Evolutionary conservation across 2,113 vertebrate species (phyloP).

Genomic region (Indicator maculatus): DNA sequence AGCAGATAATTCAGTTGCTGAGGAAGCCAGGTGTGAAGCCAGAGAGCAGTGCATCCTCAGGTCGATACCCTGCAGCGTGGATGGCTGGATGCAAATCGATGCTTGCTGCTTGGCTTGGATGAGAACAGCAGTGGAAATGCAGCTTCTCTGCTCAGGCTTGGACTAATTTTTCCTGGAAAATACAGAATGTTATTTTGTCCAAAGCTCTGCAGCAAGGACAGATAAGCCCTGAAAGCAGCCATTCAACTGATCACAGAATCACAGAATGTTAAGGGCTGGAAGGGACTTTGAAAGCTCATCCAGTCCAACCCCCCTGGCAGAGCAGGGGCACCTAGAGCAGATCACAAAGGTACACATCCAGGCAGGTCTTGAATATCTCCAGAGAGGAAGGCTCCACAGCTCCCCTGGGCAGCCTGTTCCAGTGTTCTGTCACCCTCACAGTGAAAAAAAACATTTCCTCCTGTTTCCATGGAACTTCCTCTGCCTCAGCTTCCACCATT

Average conservation of each 20-base stretch:
- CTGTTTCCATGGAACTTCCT: too few relatives aligned
- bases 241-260: background rate
- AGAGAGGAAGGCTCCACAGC: too few relatives aligned
- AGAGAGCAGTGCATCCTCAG: background rate
- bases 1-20: background rate
- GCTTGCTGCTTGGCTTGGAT: background rate
- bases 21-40: background rate
- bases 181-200: background rate
- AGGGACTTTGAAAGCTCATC: too few relatives aligned
- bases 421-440: too few relatives aligned
- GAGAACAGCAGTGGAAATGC: background rate
- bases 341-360: too few relatives aligned
- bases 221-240: background rate
- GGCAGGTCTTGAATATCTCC: too few relatives aligned
- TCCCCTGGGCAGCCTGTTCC: too few relatives aligned
- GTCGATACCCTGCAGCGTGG: background rate
- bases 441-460: too few relatives aligned
- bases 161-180: background rate
- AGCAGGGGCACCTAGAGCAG: too few relatives aligned
- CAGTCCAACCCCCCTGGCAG: too few relatives aligned
- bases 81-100: background rate
- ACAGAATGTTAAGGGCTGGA: too few relatives aligned
- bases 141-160: background rate
- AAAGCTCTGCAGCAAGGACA: background rate
- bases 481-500: too few relatives aligned